Evolutionary conservation across 1,140 invertebrate species (phyloP).

Genomic region (roundworm (Caenorhabditis elegans)): WBcel235 BX284602.5:6638501-6639000

Average conservation of each 20-base stretch:
- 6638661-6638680: constrained; percentile 33
- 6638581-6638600: constrained; percentile 14
- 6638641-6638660: constrained; percentile 34
- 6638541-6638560: not conserved
- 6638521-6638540: constrained; percentile 25
- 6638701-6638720: constrained; percentile 36
- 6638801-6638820: constrained; percentile 25
- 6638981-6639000: not conserved
- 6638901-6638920: constrained; percentile 21
- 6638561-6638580: not conserved
- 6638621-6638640: not conserved
- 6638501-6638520: constrained; percentile 15
- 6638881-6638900: not conserved
- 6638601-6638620: not conserved
- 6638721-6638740: constrained; percentile 21
- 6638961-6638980: not conserved
- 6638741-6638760: not conserved
- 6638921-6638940: constrained; percentile 21
- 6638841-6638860: not conserved
- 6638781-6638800: constrained; percentile 13
- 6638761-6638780: no score
- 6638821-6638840: constrained; percentile 12
- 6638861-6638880: constrained; percentile 20
- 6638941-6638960: not conserved
- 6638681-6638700: constrained; percentile 35